Evolutionary conservation across 2,113 vertebrate genomes (phyloP).

Genomic region (Gasterosteus aculeatus): DNA sequence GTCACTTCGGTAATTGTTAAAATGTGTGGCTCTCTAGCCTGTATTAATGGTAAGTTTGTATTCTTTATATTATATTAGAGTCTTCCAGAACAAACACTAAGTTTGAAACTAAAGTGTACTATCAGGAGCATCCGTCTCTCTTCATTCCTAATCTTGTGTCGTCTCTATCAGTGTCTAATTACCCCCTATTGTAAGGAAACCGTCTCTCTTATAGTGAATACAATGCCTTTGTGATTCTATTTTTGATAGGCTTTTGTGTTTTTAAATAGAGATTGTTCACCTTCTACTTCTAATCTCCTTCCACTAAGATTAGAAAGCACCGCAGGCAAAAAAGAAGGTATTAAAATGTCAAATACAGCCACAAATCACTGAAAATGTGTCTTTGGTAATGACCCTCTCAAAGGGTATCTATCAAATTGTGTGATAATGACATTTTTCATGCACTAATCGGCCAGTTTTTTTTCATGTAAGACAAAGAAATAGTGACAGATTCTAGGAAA

Average conservation of each 20-base stretch:
- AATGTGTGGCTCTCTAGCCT: neutral
- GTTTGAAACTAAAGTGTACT: slow-evolving; percentile 15
- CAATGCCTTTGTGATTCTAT: slow-evolving; percentile 20
- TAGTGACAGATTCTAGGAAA: neutral
- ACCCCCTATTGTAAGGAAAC: slow-evolving; percentile 32
- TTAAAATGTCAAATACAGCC: slow-evolving; percentile 39
- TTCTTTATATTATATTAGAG: slow-evolving; percentile 5
- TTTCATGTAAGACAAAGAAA: slow-evolving; percentile 1
- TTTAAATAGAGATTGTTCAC: slow-evolving; percentile 10
- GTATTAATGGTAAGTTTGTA: slow-evolving; percentile 2
- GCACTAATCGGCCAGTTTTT: neutral
- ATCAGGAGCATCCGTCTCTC: slow-evolving; percentile 40
- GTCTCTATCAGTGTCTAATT: slow-evolving; percentile 47
- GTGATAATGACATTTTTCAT: neutral
- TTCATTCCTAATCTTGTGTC: slow-evolving; percentile 48
- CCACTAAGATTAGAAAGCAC: slow-evolving; percentile 18
- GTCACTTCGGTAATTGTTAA: slow-evolving; percentile 24
- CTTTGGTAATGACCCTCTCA: slow-evolving; percentile 1
- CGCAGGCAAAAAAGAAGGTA: slow-evolving; percentile 4
- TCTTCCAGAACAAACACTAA: slow-evolving; percentile 1
- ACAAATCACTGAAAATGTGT: slow-evolving; percentile 29
- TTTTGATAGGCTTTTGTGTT: neutral
- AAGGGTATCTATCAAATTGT: slow-evolving; percentile 8
- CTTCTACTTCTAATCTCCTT: slow-evolving; percentile 31
- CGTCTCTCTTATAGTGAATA: slow-evolving; percentile 14